Evolutionary conservation across 23 tunicate genomes (phyloP).

Genomic region (Styela clava): DNA sequence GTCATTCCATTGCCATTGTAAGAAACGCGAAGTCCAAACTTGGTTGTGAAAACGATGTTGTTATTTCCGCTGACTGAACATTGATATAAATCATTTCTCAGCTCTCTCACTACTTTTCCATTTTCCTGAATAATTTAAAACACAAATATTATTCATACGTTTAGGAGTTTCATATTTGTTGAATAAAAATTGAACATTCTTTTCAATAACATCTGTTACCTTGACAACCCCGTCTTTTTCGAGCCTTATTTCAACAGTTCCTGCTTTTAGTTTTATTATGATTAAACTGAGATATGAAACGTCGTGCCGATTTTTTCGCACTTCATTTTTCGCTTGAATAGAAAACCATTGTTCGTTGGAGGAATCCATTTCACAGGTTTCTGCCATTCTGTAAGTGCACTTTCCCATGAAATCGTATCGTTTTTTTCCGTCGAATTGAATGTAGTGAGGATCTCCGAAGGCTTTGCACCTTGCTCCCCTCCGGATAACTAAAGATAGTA

Average conservation of each 20-base stretch:
- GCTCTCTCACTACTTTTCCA: not conserved
- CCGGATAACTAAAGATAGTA: too few species aligned
- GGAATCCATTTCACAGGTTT: not conserved
- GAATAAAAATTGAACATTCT: too few species aligned
- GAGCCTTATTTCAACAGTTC: not conserved
- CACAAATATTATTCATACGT: too few species aligned
- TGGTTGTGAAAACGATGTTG: not conserved
- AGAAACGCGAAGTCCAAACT: not conserved
- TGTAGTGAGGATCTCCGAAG: conserved; percentile 54
- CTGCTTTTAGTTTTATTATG: not conserved
- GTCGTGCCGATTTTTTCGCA: not conserved
- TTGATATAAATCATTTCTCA: not conserved
- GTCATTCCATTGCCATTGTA: conserved; percentile 11
- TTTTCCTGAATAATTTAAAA: too few species aligned
- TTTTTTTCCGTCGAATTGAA: conserved; percentile 23
- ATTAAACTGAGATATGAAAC: not conserved
- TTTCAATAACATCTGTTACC: too few species aligned
- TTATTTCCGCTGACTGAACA: not conserved
- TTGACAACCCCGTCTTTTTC: not conserved
- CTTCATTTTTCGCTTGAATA: not conserved
- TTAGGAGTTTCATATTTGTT: too few species aligned
- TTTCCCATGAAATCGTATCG: conserved; percentile 50
- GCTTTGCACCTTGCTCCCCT: conserved; percentile 35
- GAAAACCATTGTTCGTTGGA: conserved; percentile 1
- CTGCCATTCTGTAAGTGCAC: conserved; percentile 35